Evolutionary conservation across 2,113 vertebrate species (phyloP).

Genomic region (Struthio camelus): DNA sequence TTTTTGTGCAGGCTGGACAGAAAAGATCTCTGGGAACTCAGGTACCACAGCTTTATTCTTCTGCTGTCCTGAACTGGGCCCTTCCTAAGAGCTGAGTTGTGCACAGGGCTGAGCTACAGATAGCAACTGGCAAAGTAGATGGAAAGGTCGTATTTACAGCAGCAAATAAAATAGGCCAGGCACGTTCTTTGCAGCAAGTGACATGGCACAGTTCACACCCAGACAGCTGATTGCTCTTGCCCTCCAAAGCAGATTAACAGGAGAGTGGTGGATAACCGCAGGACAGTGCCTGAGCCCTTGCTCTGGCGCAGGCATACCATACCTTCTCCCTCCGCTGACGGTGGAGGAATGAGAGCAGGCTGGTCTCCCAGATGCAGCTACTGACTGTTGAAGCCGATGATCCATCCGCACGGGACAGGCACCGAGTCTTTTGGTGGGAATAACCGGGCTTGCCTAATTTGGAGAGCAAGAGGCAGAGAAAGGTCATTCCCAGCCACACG

Average conservation of each 20-base stretch:
- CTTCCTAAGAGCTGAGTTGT: not conserved
- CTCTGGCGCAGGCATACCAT: not conserved
- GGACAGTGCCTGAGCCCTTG: not conserved
- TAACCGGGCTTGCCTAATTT: not conserved
- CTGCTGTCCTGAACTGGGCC: too few species aligned
- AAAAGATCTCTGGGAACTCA: too few species aligned
- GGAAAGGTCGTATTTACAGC: not conserved
- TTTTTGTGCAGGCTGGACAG: not conserved
- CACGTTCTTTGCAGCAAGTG: not conserved
- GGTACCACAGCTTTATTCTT: too few species aligned
- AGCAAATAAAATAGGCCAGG: not conserved
- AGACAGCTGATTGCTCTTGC: rapidly evolving
- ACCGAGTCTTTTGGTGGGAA: not conserved
- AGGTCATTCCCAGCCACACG: not conserved
- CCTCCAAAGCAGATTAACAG: rapidly evolving
- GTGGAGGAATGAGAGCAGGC: rapidly evolving
- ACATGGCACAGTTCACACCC: not conserved
- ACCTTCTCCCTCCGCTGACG: not conserved
- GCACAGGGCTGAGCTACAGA: not conserved
- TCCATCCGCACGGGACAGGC: not conserved
- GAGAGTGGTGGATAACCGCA: not conserved
- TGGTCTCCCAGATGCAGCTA: not conserved
- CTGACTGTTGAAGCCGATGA: too few species aligned
- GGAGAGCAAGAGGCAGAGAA: not conserved
- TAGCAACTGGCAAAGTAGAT: not conserved